phyloP scores from a whole-genome alignment of 2,113 vertebrate genomes.

The Dendropsophus ebraccatus region DNA sequence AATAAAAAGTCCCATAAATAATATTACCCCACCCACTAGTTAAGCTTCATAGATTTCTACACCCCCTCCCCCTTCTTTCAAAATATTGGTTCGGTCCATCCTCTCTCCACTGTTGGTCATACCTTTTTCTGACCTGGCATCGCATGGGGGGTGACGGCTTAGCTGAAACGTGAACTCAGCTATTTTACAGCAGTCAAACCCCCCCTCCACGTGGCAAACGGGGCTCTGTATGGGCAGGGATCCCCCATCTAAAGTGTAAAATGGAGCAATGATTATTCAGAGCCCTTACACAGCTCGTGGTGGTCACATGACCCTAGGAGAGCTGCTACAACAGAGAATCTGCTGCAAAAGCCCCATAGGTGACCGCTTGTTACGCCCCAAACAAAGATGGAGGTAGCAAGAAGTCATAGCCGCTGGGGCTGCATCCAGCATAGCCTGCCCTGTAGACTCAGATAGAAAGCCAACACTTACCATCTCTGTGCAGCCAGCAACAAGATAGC shows the following conservation, averaged over 20 bases:
- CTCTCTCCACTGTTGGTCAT: not conserved
- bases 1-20: not conserved
- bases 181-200: not conserved
- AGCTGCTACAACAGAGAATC: not conserved
- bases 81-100: not conserved
- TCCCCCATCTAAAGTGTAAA: constrained; percentile 18
- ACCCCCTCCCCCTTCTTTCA: not conserved
- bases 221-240: not conserved
- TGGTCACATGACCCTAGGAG: not conserved
- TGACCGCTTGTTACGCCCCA: not conserved
- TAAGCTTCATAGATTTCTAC: no score
- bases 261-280: not conserved
- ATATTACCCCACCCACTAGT: not conserved
- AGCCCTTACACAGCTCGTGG: no score
- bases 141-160: not conserved
- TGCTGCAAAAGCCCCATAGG: not conserved
- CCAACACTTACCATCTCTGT: constrained; percentile 71
- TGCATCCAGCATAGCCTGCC: not conserved
- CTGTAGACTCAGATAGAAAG: not conserved
- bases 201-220: not conserved
- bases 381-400: not conserved
- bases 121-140: not conserved
- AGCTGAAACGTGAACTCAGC: constrained; percentile 21
- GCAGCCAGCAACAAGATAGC: constrained; percentile 83
- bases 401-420: not conserved